These are phyloP conservation scores for Cossypha polioptera DNA, from an alignment of 2,797 vertebrate species.

Conservation along the genomic window DNA sequence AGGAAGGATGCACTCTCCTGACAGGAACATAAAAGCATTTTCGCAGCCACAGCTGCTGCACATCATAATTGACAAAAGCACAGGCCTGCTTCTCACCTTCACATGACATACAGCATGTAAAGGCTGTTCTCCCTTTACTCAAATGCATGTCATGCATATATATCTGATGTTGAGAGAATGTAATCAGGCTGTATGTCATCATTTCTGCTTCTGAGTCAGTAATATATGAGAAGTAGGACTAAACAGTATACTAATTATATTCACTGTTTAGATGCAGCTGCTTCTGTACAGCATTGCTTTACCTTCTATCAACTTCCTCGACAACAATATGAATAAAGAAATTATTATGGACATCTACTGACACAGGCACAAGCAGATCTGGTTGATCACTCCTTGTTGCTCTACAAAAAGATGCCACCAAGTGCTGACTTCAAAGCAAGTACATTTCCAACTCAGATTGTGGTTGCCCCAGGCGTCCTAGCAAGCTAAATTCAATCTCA, in stretches of 20 bases:
- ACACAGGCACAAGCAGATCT: background rate
- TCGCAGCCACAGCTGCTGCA: background rate
- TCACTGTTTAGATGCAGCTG: background rate
- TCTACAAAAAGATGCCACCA: background rate
- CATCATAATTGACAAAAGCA: background rate
- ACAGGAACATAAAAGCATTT: background rate
- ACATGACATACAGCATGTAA: background rate
- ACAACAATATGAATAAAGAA: background rate
- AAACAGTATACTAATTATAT: background rate
- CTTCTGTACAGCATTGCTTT: background rate
- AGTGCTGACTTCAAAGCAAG: background rate
- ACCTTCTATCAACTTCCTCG: background rate
- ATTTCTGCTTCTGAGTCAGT: background rate
- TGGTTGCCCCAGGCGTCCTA: background rate
- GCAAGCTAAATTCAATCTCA: background rate
- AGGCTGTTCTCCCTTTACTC: background rate
- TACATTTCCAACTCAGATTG: background rate
- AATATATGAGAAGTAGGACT: background rate
- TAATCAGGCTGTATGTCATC: background rate
- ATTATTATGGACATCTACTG: background rate
- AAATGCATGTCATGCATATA: background rate
- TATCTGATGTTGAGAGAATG: background rate
- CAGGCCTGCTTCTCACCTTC: background rate
- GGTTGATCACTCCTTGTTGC: background rate
- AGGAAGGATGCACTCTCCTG: background rate